Evolutionary conservation across 2,888 invertebrate species (phyloP).

Genomic region (Coelinius sp.): DNA sequence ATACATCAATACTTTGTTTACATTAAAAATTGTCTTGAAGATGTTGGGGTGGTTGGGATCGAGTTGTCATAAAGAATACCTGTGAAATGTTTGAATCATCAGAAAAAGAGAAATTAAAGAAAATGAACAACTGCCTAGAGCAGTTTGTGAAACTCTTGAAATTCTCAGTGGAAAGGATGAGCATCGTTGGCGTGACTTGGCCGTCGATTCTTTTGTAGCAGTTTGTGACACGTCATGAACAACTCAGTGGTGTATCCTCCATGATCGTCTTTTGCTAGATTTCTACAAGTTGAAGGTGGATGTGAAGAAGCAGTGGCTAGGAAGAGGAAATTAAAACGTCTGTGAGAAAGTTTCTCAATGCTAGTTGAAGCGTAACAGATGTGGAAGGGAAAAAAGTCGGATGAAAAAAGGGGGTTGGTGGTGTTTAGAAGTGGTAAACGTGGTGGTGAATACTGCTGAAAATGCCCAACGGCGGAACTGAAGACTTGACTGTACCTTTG

Average conservation of each 20-base stretch:
- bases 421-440: background rate
- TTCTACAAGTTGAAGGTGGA: conserved; percentile 27
- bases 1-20: background rate
- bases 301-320: conserved; percentile 40
- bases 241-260: conserved; percentile 18
- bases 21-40: background rate
- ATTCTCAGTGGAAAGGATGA: background rate
- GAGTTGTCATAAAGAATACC: background rate
- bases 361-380: background rate
- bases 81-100: background rate
- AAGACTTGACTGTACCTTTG: conserved; percentile 64
- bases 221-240: conserved; percentile 36
- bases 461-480: conserved; percentile 38
- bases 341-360: conserved; percentile 55
- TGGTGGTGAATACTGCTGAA: conserved; percentile 8
- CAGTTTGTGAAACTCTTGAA: conserved; percentile 13
- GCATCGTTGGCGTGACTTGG: conserved; percentile 20
- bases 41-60: background rate
- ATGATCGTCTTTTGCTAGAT: too few relatives aligned
- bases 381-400: background rate
- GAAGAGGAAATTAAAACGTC: conserved; percentile 67
- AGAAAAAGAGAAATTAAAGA: background rate
- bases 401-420: background rate
- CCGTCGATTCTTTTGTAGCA: conserved; percentile 29
- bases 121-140: conserved; percentile 10